Base-by-base conservation (phyloP, 2,888 invertebrate species). In the Stenotaenia linearis region DNA sequence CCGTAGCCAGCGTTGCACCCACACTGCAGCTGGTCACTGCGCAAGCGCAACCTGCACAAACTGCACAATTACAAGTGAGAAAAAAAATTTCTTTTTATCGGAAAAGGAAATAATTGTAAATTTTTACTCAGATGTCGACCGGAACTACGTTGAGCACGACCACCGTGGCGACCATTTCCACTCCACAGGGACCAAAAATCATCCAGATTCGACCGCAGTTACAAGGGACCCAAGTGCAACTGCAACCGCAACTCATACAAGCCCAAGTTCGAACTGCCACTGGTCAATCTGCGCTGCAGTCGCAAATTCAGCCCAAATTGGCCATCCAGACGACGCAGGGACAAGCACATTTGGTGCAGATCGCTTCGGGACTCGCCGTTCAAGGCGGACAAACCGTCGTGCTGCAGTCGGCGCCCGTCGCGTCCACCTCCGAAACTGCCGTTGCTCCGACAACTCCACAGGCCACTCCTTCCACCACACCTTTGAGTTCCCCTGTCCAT, bases 401-500 rank as follows among this genome's bases (percentile, higher is more conserved):
- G 4, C 30, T 80, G 5, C 79, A 79, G 25, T 56, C 81, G 7
- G 35, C 75, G 12, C 23, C 79, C 21, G 21, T 82, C 82, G 84
- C 84, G 83, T n/a, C 84, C 79, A 79, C 89, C 37, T 85, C 86
- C 61, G 88, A 88, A 80, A 78, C 80, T 25, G 79, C 82, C 30
- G 79, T 82, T 56, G 40, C 83, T 18, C 78, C 84, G 0, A 80
- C 82, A 75, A 79, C 84, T 76, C 83, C 85, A 40, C 87, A 83
- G 25, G 84, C 83, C 21, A 83, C 80, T n/a, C 81, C 81, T 78
- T 79, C 82, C 32, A 81, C 78, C 56, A 80, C 80, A 50, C 78
- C 82, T 18, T 4, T 78, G 21, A 74, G 23, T 18, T 69, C 78
- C 21, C 61, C 69, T 1, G 45, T 50, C 6, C 78, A 78, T 10